phyloP scores from a whole-genome alignment of 2,797 vertebrate genomes.

The Taenioides sp. region DNA sequence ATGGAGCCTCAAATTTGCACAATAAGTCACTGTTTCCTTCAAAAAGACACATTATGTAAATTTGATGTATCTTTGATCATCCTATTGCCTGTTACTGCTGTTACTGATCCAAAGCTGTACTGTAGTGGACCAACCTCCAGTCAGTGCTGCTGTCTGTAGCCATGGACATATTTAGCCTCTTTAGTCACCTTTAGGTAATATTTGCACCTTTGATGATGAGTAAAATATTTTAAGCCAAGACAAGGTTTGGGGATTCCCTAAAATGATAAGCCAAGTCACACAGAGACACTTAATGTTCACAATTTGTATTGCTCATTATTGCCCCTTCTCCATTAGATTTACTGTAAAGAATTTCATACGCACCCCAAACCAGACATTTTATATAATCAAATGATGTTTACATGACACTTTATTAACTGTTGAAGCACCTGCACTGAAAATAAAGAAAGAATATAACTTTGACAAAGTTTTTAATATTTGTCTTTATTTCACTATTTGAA shows the following conservation, averaged over 20 bases:
- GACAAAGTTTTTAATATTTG: slow-evolving; percentile 54
- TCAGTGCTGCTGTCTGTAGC: slow-evolving; percentile 52
- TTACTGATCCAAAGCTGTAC: slow-evolving; percentile 52
- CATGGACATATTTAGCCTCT: slow-evolving; percentile 42
- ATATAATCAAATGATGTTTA: slow-evolving; percentile 68
- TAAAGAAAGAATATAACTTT: slow-evolving; percentile 66
- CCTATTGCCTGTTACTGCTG: slow-evolving; percentile 76
- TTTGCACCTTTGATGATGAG: slow-evolving; percentile 39
- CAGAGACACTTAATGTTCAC: slow-evolving; percentile 5
- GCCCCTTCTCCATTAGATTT: slow-evolving; percentile 26
- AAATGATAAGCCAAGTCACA: slow-evolving; percentile 24
- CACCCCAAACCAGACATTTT: slow-evolving; percentile 40
- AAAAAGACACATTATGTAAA: slow-evolving; percentile 47
- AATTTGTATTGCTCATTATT: background rate
- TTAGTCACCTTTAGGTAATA: slow-evolving; percentile 34
- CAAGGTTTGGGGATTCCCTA: slow-evolving; percentile 11
- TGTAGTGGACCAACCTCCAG: slow-evolving; percentile 33
- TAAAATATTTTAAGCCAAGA: slow-evolving; percentile 13
- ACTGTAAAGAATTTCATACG: slow-evolving; percentile 36
- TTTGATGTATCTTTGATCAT: slow-evolving; percentile 43
- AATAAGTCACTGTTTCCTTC: slow-evolving; percentile 27
- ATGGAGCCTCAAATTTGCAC: slow-evolving; percentile 33
- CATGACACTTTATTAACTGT: slow-evolving; percentile 70
- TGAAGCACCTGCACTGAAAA: slow-evolving; percentile 82
- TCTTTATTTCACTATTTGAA: slow-evolving; percentile 25